phyloP scores from a whole-genome alignment of 1,140 invertebrate species.

The Drosophila nannoptera region DNA sequence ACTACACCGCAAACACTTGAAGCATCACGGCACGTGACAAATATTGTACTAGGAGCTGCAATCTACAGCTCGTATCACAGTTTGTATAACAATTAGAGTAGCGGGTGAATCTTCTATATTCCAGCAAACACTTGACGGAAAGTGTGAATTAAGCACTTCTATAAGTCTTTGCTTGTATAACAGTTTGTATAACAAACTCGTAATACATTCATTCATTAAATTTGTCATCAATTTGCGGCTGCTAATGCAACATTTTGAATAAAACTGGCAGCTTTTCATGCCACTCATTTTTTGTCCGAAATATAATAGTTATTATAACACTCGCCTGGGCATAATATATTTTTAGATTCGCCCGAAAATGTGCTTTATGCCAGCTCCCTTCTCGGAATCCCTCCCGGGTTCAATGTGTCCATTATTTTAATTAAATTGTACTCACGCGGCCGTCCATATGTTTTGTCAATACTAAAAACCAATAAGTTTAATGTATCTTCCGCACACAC shows the following conservation, averaged over 20 bases:
- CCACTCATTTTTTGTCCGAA: neutral
- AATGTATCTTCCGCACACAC: slow-evolving; percentile 55
- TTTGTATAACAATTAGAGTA: neutral
- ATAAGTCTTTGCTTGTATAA: neutral
- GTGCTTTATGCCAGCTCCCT: too few relatives aligned
- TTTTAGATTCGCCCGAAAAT: slow-evolving; percentile 17
- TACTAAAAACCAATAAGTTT: slow-evolving; percentile 71
- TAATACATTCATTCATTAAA: neutral
- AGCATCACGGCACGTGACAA: neutral
- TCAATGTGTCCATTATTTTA: slow-evolving; percentile 60
- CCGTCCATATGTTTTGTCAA: slow-evolving; percentile 50
- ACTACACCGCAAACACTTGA: neutral
- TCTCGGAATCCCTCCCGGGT: neutral
- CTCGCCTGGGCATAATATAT: slow-evolving; percentile 17
- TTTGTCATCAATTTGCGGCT: neutral
- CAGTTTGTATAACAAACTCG: neutral
- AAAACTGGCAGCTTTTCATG: neutral
- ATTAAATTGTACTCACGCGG: slow-evolving; percentile 63
- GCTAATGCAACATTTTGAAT: neutral
- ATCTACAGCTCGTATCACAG: neutral
- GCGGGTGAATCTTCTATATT: neutral
- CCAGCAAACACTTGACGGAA: neutral
- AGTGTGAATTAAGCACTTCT: neutral
- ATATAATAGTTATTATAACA: slow-evolving; percentile 1
- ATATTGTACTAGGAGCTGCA: neutral